These are phyloP conservation scores for Mirounga angustirostris DNA, from an alignment of 2,113 vertebrate genomes.

Conservation along the genomic window DNA sequence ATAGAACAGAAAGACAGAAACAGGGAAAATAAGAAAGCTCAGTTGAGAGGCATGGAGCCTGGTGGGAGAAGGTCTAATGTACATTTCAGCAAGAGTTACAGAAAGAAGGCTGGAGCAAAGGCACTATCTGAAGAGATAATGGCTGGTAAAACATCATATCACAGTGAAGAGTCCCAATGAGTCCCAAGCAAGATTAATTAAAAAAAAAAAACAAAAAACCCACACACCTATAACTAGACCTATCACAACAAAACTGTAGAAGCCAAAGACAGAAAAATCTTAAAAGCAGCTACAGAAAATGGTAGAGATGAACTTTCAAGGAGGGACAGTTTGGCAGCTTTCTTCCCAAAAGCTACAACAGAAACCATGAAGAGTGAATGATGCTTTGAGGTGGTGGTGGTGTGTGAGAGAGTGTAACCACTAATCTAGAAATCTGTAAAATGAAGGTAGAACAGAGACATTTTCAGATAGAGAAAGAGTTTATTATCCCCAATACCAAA, in stretches of 20 bases:
- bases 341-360: background rate
- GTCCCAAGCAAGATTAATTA: background rate
- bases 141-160: background rate
- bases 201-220: too few species aligned
- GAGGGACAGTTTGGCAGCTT: background rate
- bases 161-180: background rate
- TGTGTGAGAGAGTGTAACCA: background rate
- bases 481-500: background rate
- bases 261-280: background rate
- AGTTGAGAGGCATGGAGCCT: rapidly evolving
- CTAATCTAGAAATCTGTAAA: background rate
- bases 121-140: rapidly evolving
- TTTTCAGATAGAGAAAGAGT: background rate
- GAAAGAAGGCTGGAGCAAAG: background rate
- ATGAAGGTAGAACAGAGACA: background rate
- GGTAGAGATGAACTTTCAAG: background rate
- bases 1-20: background rate
- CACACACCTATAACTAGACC: background rate
- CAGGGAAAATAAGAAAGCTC: background rate
- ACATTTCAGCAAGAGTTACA: too few species aligned
- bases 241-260: background rate
- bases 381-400: background rate
- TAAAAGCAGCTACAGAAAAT: background rate
- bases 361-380: background rate
- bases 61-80: background rate